Evolutionary conservation across 2,113 vertebrate genomes (phyloP).

Genomic region (Pteruthius melanotis): DNA sequence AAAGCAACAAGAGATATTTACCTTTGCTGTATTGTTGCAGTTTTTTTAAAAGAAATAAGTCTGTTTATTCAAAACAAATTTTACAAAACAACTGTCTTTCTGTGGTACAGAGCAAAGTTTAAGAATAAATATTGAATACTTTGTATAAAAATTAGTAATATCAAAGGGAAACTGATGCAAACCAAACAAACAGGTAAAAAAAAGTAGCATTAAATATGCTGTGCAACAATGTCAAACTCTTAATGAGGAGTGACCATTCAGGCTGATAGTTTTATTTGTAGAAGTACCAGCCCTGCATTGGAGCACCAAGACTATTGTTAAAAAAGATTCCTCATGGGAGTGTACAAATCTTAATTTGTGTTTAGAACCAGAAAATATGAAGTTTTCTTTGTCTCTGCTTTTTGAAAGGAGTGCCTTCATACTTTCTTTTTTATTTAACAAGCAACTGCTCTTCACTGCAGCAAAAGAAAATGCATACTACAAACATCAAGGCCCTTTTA

Average conservation of each 20-base stretch:
- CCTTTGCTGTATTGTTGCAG: not conserved
- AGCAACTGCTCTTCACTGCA: constrained; percentile 53
- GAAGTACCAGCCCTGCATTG: constrained; percentile 46
- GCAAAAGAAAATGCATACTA: constrained; percentile 45
- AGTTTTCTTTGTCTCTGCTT: constrained; percentile 45
- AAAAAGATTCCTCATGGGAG: constrained; percentile 23
- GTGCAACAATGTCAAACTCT: constrained; percentile 52
- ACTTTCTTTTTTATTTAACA: constrained; percentile 59
- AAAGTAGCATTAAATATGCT: constrained; percentile 60
- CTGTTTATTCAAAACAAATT: constrained; percentile 76
- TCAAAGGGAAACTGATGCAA: constrained; percentile 68
- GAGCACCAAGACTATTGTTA: constrained; percentile 46
- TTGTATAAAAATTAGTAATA: constrained; percentile 74
- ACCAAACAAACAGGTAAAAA: constrained; percentile 68
- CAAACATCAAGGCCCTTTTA: constrained; percentile 25
- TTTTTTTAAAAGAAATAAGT: constrained; percentile 48
- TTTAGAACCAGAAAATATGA: constrained; percentile 25
- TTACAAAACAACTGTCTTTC: constrained; percentile 65
- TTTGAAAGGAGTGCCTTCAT: constrained; percentile 61
- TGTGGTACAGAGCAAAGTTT: constrained; percentile 65
- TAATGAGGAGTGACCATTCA: constrained; percentile 54
- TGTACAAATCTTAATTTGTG: constrained; percentile 8
- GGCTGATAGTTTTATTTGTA: constrained; percentile 53
- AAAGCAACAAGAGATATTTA: not conserved
- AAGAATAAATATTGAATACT: constrained; percentile 74